A percentile compares a stretch with the other conserved stretches of the same genome.
phyloP scores from a whole-genome alignment of 2,797 vertebrate species.

The Alcedo quadribrachys region DNA sequence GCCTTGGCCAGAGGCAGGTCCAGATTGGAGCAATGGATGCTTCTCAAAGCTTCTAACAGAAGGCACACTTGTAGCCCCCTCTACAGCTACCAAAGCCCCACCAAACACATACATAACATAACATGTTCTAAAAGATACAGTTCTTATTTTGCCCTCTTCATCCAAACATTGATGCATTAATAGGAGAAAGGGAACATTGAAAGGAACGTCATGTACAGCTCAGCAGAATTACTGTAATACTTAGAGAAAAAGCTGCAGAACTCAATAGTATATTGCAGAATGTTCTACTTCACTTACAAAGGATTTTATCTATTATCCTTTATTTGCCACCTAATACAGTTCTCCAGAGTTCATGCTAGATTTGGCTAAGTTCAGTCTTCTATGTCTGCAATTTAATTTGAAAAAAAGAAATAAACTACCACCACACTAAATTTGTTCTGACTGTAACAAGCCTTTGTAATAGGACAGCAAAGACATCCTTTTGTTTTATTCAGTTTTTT shows the following conservation, averaged over 20 bases:
- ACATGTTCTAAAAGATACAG: neutral
- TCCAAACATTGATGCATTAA: neutral
- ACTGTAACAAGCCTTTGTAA: neutral
- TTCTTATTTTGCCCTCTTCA: neutral
- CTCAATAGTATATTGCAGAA: conserved; percentile 19
- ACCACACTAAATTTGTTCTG: neutral
- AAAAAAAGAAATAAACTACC: neutral
- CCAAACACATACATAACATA: neutral
- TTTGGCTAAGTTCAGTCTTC: neutral
- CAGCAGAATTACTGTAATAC: conserved; percentile 16
- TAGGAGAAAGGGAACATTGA: neutral
- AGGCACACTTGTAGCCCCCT: neutral
- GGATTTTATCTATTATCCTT: conserved; percentile 15
- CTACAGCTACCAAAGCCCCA: neutral
- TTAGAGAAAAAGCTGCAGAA: conserved; percentile 22
- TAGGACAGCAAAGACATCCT: neutral
- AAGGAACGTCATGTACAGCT: conserved; percentile 36
- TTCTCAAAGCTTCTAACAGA: neutral
- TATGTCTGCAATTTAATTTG: neutral
- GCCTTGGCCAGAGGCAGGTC: neutral
- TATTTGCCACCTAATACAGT: neutral
- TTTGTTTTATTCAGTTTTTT: neutral
- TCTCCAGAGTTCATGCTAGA: neutral
- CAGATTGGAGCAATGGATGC: neutral
- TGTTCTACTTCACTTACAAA: conserved; percentile 26